Evolutionary conservation across 2,113 vertebrate species (phyloP).

Genomic region (Siniperca knerii): DNA sequence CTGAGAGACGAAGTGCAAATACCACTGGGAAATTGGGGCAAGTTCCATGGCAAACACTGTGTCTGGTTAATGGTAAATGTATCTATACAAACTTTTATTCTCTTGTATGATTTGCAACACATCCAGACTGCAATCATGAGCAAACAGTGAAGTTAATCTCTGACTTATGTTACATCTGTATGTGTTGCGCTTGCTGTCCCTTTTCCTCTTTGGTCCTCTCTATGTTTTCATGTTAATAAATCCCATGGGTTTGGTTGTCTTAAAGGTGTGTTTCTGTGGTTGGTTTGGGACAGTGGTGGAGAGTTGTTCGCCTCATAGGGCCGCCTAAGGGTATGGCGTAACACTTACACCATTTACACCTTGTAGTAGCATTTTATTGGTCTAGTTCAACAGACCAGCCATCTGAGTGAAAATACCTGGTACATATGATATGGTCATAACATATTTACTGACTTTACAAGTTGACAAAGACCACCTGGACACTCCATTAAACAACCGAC

Average conservation of each 20-base stretch:
- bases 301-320: too few species aligned
- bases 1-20: neutral
- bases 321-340: too few species aligned
- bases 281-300: too few species aligned
- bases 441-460: neutral
- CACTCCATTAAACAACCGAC: neutral
- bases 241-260: too few species aligned
- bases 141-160: neutral
- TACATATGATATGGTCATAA: neutral
- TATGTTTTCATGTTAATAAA: too few species aligned
- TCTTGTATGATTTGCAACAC: neutral
- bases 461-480: too few species aligned
- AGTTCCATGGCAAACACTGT: neutral
- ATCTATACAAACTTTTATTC: neutral
- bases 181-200: too few species aligned
- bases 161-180: neutral
- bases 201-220: too few species aligned
- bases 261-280: too few species aligned
- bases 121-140: neutral
- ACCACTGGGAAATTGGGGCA: neutral
- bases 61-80: neutral
- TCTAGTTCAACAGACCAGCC: neutral
- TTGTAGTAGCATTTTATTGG: neutral
- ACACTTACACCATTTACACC: too few species aligned
- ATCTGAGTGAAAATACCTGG: neutral